phyloP scores from a whole-genome alignment of 2,888 invertebrate species.

The Dendrolimus houi region DNA sequence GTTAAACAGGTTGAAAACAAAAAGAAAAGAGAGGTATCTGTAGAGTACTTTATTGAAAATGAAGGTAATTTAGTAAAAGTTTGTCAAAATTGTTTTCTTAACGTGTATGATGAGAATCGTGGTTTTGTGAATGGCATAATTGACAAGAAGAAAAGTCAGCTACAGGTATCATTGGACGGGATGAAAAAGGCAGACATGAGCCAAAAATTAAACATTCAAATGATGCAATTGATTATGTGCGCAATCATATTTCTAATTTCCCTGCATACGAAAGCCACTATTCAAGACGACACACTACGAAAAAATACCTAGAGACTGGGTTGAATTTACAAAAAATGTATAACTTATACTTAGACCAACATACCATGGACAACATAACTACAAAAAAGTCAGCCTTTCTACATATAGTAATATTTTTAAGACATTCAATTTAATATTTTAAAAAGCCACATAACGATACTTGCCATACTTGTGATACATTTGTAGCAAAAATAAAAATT shows the following conservation, averaged over 20 bases:
- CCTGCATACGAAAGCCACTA: no score
- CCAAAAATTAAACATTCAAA: conserved; percentile 4
- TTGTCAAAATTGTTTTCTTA: no score
- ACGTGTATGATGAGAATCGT: no score
- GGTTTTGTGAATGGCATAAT: no score
- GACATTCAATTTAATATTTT: conserved; percentile 6
- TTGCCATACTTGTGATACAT: no score
- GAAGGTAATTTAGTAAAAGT: no score
- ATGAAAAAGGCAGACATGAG: conserved; percentile 1
- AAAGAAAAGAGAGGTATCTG: no score
- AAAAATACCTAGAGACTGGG: no score
- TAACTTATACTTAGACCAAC: conserved; percentile 2
- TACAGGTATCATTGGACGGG: conserved; percentile 2
- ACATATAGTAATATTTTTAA: conserved; percentile 5
- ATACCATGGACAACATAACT: conserved; percentile 6
- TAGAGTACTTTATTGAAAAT: no score
- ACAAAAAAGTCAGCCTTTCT: conserved; percentile 4
- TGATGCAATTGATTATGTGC: conserved; percentile 2
- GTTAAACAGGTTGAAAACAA: no score
- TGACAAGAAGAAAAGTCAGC: no score
- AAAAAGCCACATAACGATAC: conserved; percentile 4
- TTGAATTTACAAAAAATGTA: background rate
- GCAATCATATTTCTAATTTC: conserved; percentile 3
- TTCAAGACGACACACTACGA: background rate
- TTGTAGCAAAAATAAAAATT: no score